phyloP scores from a whole-genome alignment of 2,797 vertebrate species.

The Cynopterus sphinx region DNA sequence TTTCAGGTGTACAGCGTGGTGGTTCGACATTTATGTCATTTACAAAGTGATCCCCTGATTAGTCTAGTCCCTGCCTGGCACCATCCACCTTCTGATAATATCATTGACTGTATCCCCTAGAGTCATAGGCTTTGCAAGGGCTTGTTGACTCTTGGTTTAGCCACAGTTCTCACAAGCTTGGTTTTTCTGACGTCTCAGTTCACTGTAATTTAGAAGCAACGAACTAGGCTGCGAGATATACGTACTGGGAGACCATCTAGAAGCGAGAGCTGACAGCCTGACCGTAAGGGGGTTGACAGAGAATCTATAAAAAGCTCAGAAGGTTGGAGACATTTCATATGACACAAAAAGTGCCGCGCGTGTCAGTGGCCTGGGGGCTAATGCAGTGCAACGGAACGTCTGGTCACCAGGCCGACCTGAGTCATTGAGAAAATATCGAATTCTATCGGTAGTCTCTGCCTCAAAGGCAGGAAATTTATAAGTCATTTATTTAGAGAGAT shows the following conservation, averaged over 20 bases:
- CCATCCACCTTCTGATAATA: too few species aligned
- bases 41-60: too few species aligned
- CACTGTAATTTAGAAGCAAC: neutral
- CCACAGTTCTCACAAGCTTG: neutral
- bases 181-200: slow-evolving; percentile 8
- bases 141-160: neutral
- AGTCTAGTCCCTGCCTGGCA: too few species aligned
- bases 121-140: neutral
- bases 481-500: neutral
- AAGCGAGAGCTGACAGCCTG: slow-evolving; percentile 54
- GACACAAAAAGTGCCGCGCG: neutral
- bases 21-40: too few species aligned
- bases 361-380: neutral
- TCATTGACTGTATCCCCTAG: too few species aligned
- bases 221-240: neutral
- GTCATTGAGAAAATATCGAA: neutral
- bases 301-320: slow-evolving; percentile 50
- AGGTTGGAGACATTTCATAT: slow-evolving; percentile 9
- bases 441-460: neutral
- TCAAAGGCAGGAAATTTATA: neutral
- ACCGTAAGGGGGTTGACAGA: neutral
- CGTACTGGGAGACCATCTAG: neutral
- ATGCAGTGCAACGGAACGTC: rapidly evolving
- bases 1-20: neutral
- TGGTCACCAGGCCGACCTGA: neutral